Percentiles rank a stretch among this genome's conserved stretches.
Conservation (phyloP, 2,797 vertebrate species). For the Semotilus atromaculatus region DNA sequence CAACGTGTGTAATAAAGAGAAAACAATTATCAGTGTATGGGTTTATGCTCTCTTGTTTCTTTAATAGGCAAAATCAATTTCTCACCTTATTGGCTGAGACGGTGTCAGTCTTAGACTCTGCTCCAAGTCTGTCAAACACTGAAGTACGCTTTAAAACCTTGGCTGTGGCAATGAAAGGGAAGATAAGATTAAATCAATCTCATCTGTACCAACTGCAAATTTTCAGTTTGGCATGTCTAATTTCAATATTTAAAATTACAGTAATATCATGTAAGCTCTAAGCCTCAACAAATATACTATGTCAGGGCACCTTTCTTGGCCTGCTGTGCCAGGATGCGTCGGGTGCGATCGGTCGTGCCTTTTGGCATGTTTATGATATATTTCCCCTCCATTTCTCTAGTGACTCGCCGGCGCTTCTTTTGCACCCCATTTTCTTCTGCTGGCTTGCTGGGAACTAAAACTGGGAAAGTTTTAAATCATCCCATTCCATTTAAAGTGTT, state of each 20-base stretch:
- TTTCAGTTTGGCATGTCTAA: neutral
- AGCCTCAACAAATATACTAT: neutral
- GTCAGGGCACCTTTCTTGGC: slow-evolving; percentile 82
- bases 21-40: neutral
- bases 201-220: neutral
- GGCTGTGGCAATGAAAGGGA: slow-evolving; percentile 47
- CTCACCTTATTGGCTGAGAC: slow-evolving; percentile 82
- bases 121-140: slow-evolving; percentile 90
- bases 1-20: neutral
- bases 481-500: neutral
- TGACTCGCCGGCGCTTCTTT: slow-evolving; percentile 87
- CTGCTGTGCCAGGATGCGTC: slow-evolving; percentile 93
- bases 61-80: neutral
- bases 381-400: slow-evolving; percentile 96
- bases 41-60: neutral
- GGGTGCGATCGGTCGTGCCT: slow-evolving; percentile 89
- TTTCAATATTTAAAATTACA: neutral
- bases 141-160: slow-evolving; percentile 85
- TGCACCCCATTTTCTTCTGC: slow-evolving; percentile 74
- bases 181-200: slow-evolving; percentile 9
- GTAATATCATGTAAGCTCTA: neutral
- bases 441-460: slow-evolving; percentile 72
- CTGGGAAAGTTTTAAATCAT: slow-evolving; percentile 26
- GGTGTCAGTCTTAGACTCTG: slow-evolving; percentile 83
- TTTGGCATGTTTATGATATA: slow-evolving; percentile 98